phyloP scores from a whole-genome alignment of 2,888 invertebrate genomes.

The Agrochola circellaris region DNA sequence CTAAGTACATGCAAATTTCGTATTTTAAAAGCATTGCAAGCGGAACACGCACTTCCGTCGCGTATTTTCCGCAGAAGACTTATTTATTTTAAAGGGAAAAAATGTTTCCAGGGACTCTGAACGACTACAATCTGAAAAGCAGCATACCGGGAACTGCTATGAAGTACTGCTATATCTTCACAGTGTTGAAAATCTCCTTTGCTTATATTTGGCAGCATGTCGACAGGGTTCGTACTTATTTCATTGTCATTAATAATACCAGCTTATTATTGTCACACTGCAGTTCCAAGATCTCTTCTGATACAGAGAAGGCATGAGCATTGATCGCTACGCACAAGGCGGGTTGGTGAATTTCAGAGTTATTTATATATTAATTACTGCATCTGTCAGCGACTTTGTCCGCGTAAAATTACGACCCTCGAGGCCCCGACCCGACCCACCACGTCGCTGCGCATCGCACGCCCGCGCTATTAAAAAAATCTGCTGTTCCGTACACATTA shows the following conservation, averaged over 20 bases:
- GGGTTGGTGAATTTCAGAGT: too few species aligned
- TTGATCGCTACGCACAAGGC: background rate
- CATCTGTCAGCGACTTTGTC: too few species aligned
- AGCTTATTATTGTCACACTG: background rate
- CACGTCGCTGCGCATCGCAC: too few species aligned
- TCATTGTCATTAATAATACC: background rate
- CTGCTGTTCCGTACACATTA: too few species aligned
- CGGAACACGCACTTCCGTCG: background rate
- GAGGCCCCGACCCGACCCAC: too few species aligned
- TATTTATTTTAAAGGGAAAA: background rate
- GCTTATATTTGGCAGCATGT: conserved; percentile 77
- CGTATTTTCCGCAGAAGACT: too few species aligned
- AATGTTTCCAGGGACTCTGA: conserved; percentile 72
- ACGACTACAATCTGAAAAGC: conserved; percentile 77
- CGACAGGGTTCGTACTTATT: conserved; percentile 66
- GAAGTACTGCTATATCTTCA: conserved; percentile 80
- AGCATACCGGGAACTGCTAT: conserved; percentile 79
- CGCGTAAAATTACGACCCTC: too few species aligned
- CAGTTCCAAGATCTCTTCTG: background rate
- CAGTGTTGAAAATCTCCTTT: conserved; percentile 77
- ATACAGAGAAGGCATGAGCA: too few species aligned
- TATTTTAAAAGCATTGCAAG: background rate
- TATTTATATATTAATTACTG: too few species aligned
- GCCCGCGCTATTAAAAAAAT: too few species aligned
- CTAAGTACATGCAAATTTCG: too few species aligned